These are phyloP conservation scores for Tenebrosternarchus preto DNA, from an alignment of 2,113 vertebrate genomes.

Conservation along the genomic window DNA sequence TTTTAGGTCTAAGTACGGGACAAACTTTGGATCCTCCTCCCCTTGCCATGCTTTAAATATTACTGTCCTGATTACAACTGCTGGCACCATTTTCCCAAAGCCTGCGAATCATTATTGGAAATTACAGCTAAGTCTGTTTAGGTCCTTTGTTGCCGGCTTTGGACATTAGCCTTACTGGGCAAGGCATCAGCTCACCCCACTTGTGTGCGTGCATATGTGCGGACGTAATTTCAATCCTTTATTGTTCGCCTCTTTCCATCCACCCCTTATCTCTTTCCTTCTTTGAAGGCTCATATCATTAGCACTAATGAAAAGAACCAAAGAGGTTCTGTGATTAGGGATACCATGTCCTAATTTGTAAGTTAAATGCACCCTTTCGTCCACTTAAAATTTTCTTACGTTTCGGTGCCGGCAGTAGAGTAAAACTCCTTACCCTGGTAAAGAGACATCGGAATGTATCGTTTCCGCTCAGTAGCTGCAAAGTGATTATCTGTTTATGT, in stretches of 20 bases:
- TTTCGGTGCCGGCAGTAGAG: not conserved
- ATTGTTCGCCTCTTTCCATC: slow-evolving; percentile 30
- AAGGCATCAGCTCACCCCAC: slow-evolving; percentile 32
- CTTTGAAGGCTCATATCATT: slow-evolving; percentile 41
- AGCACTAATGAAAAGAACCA: slow-evolving; percentile 33
- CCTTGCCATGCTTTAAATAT: slow-evolving; percentile 37
- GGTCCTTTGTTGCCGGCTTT: slow-evolving; percentile 23
- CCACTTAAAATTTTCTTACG: not conserved
- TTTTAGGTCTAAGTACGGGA: slow-evolving; percentile 27
- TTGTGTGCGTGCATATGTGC: slow-evolving; percentile 18
- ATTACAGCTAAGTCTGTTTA: slow-evolving; percentile 36
- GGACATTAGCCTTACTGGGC: slow-evolving; percentile 32
- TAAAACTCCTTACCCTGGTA: too few species aligned
- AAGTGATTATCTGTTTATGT: not conserved
- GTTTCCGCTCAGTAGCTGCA: not conserved
- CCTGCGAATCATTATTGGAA: slow-evolving; percentile 52
- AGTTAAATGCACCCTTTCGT: slow-evolving; percentile 25
- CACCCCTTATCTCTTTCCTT: slow-evolving; percentile 26
- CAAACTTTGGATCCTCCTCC: not conserved
- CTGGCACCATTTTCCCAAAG: slow-evolving; percentile 30
- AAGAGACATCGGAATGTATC: slow-evolving; percentile 1
- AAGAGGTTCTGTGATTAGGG: not conserved
- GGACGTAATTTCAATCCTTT: slow-evolving; percentile 9
- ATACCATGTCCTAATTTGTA: slow-evolving; percentile 37
- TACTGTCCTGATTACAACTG: slow-evolving; percentile 46